These are phyloP conservation scores for Fragum sueziense DNA, from an alignment of 2,888 invertebrate genomes.

Conservation along the genomic window DNA sequence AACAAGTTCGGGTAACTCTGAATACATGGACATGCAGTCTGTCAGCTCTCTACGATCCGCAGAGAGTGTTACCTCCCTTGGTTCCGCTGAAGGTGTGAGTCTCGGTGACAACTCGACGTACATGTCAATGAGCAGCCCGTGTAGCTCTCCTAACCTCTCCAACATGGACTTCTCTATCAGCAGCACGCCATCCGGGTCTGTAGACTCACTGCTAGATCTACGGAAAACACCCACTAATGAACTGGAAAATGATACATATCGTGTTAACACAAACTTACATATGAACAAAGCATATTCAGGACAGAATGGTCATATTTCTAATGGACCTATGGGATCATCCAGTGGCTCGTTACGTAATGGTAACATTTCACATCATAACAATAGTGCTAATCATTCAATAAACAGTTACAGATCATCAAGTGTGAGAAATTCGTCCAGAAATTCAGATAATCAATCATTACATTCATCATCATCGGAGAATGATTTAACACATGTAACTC, in stretches of 20 bases:
- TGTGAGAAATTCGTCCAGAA: constrained; percentile 41
- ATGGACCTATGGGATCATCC: not conserved
- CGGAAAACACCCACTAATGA: constrained; percentile 58
- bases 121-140: constrained; percentile 71
- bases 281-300: constrained; percentile 7
- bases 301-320: constrained; percentile 21
- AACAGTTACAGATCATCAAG: constrained; percentile 37
- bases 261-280: constrained; percentile 55
- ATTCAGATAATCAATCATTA: constrained; percentile 28
- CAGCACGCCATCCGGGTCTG: constrained; percentile 64
- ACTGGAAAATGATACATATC: constrained; percentile 58
- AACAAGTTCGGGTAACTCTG: constrained; percentile 47
- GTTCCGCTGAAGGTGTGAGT: constrained; percentile 61
- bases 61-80: constrained; percentile 63
- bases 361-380: constrained; percentile 8
- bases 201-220: constrained; percentile 61
- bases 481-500: constrained; percentile 55
- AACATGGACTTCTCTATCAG: constrained; percentile 66
- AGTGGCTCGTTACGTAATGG: not conserved
- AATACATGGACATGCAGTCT: constrained; percentile 66
- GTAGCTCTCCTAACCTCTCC: constrained; percentile 71
- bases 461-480: constrained; percentile 24
- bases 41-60: constrained; percentile 39
- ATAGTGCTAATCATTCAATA: constrained; percentile 30
- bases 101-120: constrained; percentile 67